These are phyloP conservation scores for Xiphophorus maculatus DNA, from an alignment of 2,113 vertebrate species.

Conservation along the genomic window DNA sequence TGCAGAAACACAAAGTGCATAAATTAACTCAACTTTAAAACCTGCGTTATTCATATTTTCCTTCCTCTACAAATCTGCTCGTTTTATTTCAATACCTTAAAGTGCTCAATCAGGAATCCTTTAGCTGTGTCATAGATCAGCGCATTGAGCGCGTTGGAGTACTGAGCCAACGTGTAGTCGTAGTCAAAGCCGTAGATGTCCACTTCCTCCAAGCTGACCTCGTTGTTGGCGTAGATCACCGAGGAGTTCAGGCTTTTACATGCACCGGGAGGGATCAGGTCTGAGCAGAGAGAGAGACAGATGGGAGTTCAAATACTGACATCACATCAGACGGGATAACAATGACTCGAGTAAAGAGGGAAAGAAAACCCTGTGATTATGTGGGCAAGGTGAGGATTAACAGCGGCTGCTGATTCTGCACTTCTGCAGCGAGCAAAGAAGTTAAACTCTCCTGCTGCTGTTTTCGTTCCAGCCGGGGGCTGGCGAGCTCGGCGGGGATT, in stretches of 20 bases:
- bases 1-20: not conserved
- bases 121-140: constrained; percentile 81
- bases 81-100: constrained; percentile 66
- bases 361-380: not conserved
- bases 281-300: constrained; percentile 57
- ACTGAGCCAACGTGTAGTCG: constrained; percentile 84
- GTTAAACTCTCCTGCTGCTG: not conserved
- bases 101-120: constrained; percentile 79
- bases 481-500: constrained; percentile 33
- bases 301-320: not conserved
- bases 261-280: constrained; percentile 83
- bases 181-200: constrained; percentile 86
- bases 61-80: not conserved
- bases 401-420: not conserved
- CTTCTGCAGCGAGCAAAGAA: constrained; percentile 15
- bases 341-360: not conserved
- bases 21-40: not conserved
- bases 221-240: constrained; percentile 86
- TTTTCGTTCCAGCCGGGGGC: constrained; percentile 11
- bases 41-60: not conserved
- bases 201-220: constrained; percentile 80
- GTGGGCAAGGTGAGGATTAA: not conserved
- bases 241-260: constrained; percentile 82
- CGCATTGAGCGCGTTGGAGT: constrained; percentile 77
- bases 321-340: not conserved